These are phyloP conservation scores for Ranitomeya imitator DNA, from an alignment of 2,113 vertebrate genomes.

Conservation along the genomic window DNA sequence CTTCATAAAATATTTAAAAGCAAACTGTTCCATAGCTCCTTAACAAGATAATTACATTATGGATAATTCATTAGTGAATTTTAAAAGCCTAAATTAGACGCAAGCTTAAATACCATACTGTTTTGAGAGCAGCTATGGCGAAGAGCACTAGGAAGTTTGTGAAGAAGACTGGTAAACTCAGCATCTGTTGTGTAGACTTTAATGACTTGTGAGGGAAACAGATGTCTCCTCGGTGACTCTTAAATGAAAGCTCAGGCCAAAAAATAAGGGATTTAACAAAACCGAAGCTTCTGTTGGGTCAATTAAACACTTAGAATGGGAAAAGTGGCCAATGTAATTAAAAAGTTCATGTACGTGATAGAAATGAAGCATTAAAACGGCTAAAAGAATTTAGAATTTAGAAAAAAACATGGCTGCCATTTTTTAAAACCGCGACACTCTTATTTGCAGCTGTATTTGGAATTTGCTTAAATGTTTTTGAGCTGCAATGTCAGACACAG, in stretches of 20 bases:
- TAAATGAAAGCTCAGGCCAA: neutral
- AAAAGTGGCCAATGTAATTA: neutral
- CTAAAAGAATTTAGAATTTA: neutral
- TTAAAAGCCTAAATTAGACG: constrained; percentile 50
- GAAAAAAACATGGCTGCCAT: neutral
- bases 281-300: neutral
- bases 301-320: neutral
- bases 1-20: constrained; percentile 57
- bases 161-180: constrained; percentile 1
- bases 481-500: neutral
- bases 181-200: constrained; percentile 1
- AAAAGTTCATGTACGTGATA: neutral
- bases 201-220: neutral
- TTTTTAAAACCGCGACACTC: neutral
- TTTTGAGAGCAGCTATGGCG: neutral
- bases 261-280: neutral
- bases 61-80: constrained; percentile 56
- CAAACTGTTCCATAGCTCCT: constrained; percentile 56
- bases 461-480: neutral
- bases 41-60: constrained; percentile 58
- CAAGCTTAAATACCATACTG: constrained; percentile 49
- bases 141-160: neutral
- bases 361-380: neutral
- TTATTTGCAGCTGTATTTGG: neutral
- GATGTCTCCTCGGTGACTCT: constrained; percentile 2